These are phyloP conservation scores for Gallinago nigripennis DNA, from an alignment of 2,797 vertebrate genomes.

Conservation along the genomic window DNA sequence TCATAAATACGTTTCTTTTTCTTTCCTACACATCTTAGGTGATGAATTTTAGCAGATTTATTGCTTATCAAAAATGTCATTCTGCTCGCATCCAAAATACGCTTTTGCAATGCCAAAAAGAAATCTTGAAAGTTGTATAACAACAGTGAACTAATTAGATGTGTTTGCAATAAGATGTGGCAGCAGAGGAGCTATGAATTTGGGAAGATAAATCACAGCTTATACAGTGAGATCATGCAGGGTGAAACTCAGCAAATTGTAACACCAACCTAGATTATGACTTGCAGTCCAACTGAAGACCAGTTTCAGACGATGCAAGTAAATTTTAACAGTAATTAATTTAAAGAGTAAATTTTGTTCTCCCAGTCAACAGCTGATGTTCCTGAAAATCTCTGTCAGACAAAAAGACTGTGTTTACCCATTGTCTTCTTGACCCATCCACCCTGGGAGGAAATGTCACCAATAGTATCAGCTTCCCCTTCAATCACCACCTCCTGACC, in stretches of 20 bases:
- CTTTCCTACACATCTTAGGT: background rate
- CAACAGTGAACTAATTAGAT: background rate
- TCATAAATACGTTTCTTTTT: background rate
- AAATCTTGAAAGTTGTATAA: background rate
- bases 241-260: background rate
- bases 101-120: background rate
- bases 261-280: background rate
- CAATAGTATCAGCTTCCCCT: background rate
- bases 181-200: background rate
- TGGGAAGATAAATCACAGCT: background rate
- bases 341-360: background rate
- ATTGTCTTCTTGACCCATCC: background rate
- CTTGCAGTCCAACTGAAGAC: background rate
- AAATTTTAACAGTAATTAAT: no score
- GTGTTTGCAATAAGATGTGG: background rate
- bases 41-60: background rate
- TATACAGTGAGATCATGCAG: background rate
- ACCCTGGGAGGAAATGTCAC: background rate
- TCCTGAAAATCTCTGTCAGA: background rate
- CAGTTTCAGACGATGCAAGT: background rate
- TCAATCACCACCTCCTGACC: background rate
- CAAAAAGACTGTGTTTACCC: fast-evolving
- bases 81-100: background rate
- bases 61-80: background rate
- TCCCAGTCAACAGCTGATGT: background rate